Conservation (phyloP, 2,888 invertebrate genomes). For the Marronus borbonicus region DNA sequence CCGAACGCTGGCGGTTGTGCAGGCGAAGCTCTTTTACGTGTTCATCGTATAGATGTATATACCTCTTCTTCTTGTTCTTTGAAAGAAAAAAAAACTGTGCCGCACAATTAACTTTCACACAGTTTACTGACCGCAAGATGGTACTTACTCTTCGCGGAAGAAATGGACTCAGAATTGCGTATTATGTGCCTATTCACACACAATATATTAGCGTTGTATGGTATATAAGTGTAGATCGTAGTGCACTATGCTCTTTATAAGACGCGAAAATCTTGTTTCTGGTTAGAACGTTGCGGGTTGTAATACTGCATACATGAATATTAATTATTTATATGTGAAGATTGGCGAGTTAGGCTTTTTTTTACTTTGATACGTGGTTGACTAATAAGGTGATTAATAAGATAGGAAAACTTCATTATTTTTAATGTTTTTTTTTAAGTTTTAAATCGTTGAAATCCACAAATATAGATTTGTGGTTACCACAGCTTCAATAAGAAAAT, state of each 20-base stretch:
- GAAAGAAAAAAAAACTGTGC: conserved; percentile 17
- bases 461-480: no score
- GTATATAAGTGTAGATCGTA: neutral
- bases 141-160: conserved; percentile 41
- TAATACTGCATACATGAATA: no score
- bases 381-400: no score
- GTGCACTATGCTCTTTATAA: conserved; percentile 37
- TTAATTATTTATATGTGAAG: no score
- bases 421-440: no score
- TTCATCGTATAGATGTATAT: neutral
- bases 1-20: neutral
- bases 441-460: no score
- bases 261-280: neutral
- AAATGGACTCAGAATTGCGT: conserved; percentile 23
- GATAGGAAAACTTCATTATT: no score
- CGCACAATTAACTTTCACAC: conserved; percentile 50
- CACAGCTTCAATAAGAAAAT: no score
- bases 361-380: no score
- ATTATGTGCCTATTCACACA: neutral
- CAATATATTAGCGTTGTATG: neutral
- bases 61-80: conserved; percentile 16
- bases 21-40: conserved; percentile 1
- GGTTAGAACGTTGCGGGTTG: neutral
- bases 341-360: no score
- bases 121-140: conserved; percentile 49